phyloP scores from a whole-genome alignment of 2,797 vertebrate genomes.

The Gallinago stenura region DNA sequence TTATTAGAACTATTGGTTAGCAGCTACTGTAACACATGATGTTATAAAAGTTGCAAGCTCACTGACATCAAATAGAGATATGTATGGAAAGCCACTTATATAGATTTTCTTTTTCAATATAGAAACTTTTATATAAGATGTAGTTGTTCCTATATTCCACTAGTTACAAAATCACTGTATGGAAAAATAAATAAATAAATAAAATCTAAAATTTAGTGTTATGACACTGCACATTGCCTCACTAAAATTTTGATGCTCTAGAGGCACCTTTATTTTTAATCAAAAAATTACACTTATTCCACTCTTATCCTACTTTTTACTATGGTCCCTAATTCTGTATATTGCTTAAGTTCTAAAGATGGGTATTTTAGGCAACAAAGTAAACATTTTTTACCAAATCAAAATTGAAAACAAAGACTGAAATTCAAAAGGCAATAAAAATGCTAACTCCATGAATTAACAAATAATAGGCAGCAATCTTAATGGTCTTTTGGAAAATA shows the following conservation, averaged over 20 bases:
- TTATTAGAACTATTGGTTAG: conserved; percentile 21
- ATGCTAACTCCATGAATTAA: neutral
- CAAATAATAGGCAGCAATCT: neutral
- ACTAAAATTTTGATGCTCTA: neutral
- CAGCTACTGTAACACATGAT: neutral
- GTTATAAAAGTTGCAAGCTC: neutral
- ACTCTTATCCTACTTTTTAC: neutral
- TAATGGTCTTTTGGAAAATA: neutral
- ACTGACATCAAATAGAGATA: neutral
- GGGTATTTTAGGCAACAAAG: neutral
- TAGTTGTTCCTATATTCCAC: neutral
- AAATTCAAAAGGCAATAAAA: neutral
- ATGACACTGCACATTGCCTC: neutral
- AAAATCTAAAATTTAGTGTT: neutral
- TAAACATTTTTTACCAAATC: neutral
- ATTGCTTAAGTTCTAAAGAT: neutral
- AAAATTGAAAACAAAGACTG: neutral
- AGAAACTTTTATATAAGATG: neutral
- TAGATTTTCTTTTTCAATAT: neutral
- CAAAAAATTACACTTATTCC: neutral
- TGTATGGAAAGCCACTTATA: neutral
- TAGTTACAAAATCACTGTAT: neutral
- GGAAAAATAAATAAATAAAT: neutral
- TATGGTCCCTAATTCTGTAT: neutral
- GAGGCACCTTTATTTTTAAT: neutral